Evolutionary conservation across 2,797 vertebrate genomes (phyloP), one percentile per base, ranked within the genome.

Genomic region (Danio kyathit): DNA sequence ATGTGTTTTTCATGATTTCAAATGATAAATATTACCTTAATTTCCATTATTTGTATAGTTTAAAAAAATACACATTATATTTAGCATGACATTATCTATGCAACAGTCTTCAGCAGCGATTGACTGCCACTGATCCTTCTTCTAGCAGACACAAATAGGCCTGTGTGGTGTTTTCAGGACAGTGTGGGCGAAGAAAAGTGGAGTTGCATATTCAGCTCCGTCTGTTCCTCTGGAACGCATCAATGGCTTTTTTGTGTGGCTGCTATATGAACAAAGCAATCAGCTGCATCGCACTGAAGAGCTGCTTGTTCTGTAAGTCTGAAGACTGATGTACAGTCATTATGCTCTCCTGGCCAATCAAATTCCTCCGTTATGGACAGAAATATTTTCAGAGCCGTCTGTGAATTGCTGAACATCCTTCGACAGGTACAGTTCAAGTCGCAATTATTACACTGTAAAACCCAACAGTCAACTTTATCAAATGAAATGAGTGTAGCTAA

Each of bases 141-240:
- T 6, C 65, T 40, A 40, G 13, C 21, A 91, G 87, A 91, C 87
- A 84, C 88, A 85, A 89, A 82, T 79, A 80, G 88, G 89, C 86
- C 88, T 72, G 85, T 82, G 88, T 87, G 88, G 86, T 88, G 87
- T 89, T 90, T 91, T 89, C 57, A 67, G 63, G 40, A 52, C 17
- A 43, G 48, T 7, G 13, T 69, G 44, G 67, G 44, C 12, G 60
- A 74, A 48, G 60, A 17, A 75, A 54, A 79, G 48, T 65, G 86
- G 89, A 91, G 84, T 72, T 91, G 90, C 90, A 86, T 88, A 85
- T 88, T 91, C 89, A 91, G 92, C 91, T 91, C 84, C 76, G 51
- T 84, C 56, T 74, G 13, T 74, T 60, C 38, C 78, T 85, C 75
- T 83, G 83, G 78, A 85, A 82, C 52, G 83, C 89, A 87, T 93